Evolutionary conservation across 2,797 vertebrate species (phyloP).

Genomic region (Cryptoprocta ferox): DNA sequence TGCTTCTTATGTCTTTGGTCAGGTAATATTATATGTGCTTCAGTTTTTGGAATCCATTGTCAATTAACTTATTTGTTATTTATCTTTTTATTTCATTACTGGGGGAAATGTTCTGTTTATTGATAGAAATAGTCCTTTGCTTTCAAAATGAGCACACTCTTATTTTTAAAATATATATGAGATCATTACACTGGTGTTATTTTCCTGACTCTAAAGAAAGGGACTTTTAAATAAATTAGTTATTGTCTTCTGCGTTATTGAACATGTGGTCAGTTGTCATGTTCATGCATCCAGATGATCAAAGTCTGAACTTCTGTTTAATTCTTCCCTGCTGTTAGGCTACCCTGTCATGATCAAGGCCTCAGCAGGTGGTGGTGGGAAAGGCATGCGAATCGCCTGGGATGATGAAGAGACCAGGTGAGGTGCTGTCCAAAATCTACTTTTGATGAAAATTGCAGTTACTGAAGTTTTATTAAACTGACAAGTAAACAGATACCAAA

Average conservation of each 20-base stretch:
- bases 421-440: conserved; percentile 86
- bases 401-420: conserved; percentile 98
- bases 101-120: conserved; percentile 11
- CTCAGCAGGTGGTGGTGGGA: conserved; percentile 96
- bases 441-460: conserved; percentile 87
- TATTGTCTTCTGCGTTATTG: conserved; percentile 88
- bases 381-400: conserved; percentile 97
- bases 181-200: neutral
- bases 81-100: conserved; percentile 45
- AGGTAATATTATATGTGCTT: conserved; percentile 8
- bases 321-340: conserved; percentile 96
- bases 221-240: conserved; percentile 86
- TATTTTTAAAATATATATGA: conserved; percentile 14
- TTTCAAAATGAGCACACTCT: neutral
- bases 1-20: neutral
- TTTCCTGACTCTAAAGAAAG: conserved; percentile 72
- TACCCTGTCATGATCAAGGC: conserved; percentile 99
- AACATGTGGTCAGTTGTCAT: conserved; percentile 97
- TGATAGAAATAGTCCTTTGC: neutral
- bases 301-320: conserved; percentile 95
- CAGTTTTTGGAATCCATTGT: conserved; percentile 37
- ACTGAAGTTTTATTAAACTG: conserved; percentile 84
- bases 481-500: conserved; percentile 83
- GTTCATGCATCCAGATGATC: conserved; percentile 94
- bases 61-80: conserved; percentile 38